Conservation (phyloP, 2,888 invertebrate genomes). For the Calameuta pallipes region DNA sequence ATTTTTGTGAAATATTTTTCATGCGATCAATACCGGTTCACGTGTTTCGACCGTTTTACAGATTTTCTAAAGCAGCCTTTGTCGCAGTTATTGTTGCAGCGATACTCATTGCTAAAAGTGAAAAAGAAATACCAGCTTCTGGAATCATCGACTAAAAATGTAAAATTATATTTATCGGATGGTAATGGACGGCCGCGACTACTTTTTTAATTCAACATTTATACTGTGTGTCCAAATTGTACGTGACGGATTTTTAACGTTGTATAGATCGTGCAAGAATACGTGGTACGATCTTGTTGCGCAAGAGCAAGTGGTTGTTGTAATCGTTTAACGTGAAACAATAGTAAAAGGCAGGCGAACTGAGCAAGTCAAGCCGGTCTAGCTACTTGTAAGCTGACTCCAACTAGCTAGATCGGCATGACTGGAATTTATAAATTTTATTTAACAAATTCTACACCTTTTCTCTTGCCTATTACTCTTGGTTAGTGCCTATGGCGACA, state of each 20-base stretch:
- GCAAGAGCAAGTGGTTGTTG: conserved; percentile 20
- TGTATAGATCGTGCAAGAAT: neutral
- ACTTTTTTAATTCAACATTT: neutral
- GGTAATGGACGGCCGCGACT: neutral
- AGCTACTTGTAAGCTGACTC: conserved; percentile 19
- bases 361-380: conserved; percentile 2
- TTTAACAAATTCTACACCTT: neutral
- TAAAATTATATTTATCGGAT: neutral
- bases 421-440: conserved; percentile 39
- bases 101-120: neutral
- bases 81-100: neutral
- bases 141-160: neutral
- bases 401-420: conserved; percentile 22
- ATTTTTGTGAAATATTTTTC: neutral
- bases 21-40: neutral
- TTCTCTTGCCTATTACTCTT: neutral
- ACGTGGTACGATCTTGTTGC: neutral
- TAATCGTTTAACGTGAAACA: conserved; percentile 48
- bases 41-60: neutral
- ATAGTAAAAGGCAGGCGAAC: conserved; percentile 38
- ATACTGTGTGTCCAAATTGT: neutral
- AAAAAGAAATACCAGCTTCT: neutral
- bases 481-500: neutral
- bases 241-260: neutral
- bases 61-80: neutral